Conservation (phyloP, 2,797 vertebrate species). For the Danio albolineatus region DNA sequence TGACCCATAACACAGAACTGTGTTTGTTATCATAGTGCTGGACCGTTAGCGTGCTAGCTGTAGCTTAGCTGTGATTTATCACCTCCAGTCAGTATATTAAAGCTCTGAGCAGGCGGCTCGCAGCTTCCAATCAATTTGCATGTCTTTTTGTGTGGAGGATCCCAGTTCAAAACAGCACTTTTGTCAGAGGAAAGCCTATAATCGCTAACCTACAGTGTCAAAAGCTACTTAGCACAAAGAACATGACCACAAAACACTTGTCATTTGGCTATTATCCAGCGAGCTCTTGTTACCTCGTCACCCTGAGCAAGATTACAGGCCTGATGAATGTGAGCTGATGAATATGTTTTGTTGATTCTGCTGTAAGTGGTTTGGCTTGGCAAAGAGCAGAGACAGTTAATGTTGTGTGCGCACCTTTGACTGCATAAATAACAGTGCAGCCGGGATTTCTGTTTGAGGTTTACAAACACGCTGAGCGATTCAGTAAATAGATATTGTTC, state of each 20-base stretch:
- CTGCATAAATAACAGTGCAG: not conserved
- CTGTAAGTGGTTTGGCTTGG: constrained; percentile 42
- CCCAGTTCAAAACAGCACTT: constrained; percentile 23
- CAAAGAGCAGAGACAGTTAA: constrained; percentile 36
- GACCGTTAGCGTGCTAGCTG: constrained; percentile 50
- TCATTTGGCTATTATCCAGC: constrained; percentile 41
- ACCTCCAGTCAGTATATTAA: constrained; percentile 47
- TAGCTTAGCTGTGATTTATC: constrained; percentile 56
- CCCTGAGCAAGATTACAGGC: constrained; percentile 35
- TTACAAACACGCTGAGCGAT: constrained; percentile 6
- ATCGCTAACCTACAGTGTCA: constrained; percentile 35
- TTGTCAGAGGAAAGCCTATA: constrained; percentile 37
- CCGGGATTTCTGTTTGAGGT: constrained; percentile 19
- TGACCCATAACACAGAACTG: constrained; percentile 49
- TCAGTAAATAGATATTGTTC: not conserved
- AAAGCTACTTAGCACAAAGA: constrained; percentile 37
- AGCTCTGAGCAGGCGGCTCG: constrained; percentile 15
- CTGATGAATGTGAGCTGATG: constrained; percentile 46
- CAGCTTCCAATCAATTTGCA: constrained; percentile 44
- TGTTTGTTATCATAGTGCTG: constrained; percentile 51
- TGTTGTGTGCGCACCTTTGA: constrained; percentile 41
- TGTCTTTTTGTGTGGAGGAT: constrained; percentile 33
- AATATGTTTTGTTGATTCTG: constrained; percentile 48
- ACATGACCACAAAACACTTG: constrained; percentile 44
- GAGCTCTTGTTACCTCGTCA: constrained; percentile 40